These are phyloP conservation scores for Acromyrmex echinatior DNA, from an alignment of 1,140 invertebrate species.

Conservation along the genomic window DNA sequence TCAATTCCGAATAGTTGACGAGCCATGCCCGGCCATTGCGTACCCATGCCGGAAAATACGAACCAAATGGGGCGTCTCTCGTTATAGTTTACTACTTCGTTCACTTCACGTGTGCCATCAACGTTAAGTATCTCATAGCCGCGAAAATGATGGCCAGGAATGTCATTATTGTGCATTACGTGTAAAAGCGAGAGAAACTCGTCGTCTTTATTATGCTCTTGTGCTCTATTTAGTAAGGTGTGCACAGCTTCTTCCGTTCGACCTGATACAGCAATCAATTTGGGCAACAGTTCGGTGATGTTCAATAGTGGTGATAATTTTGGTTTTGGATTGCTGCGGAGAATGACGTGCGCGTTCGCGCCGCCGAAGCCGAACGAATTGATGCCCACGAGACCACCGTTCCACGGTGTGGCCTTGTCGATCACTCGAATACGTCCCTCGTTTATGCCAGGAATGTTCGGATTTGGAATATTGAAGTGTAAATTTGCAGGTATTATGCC, in stretches of 20 bases:
- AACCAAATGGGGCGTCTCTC: constrained; percentile 95
- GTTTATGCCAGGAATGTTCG: constrained; percentile 94
- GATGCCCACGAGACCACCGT: constrained; percentile 94
- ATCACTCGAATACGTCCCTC: constrained; percentile 97
- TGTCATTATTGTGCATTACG: constrained; percentile 90
- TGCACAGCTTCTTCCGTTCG: constrained; percentile 94
- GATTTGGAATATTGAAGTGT: constrained; percentile 95
- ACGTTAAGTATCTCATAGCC: constrained; percentile 92
- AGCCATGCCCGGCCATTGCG: constrained; percentile 98
- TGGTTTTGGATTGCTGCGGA: constrained; percentile 92
- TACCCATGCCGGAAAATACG: constrained; percentile 98
- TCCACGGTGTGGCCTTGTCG: constrained; percentile 92
- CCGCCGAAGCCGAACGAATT: constrained; percentile 99
- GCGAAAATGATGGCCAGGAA: constrained; percentile 91
- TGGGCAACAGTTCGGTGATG: constrained; percentile 86
- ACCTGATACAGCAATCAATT: constrained; percentile 93
- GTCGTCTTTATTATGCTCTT: constrained; percentile 89
- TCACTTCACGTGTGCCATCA: constrained; percentile 79
- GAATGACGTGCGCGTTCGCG: constrained; percentile 96
- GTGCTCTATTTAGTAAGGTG: constrained; percentile 89
- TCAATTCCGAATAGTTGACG: constrained; percentile 93
- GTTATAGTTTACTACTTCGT: constrained; percentile 76
- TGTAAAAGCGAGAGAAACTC: constrained; percentile 93
- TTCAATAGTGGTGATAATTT: constrained; percentile 88
- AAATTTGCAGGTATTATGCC: constrained; percentile 96